Evolutionary conservation across 1,140 invertebrate genomes (phyloP).

Genomic region (Procambarus virginalis): DNA sequence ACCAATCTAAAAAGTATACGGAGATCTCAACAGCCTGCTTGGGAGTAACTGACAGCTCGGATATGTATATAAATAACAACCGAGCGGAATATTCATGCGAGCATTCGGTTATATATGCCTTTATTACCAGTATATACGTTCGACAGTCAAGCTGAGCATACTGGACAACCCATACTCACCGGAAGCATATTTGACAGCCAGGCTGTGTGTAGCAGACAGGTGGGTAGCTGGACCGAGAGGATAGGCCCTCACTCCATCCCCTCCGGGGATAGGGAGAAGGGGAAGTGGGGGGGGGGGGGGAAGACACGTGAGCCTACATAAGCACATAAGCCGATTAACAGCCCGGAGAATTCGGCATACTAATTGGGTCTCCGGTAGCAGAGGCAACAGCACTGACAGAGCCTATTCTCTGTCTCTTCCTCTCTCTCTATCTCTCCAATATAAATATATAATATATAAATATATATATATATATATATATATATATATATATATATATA

Average conservation of each 20-base stretch:
- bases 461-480: neutral
- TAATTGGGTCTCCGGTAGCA: slow-evolving; percentile 8
- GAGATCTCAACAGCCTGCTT: no score
- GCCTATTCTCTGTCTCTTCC: neutral
- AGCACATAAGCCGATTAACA: slow-evolving; percentile 33
- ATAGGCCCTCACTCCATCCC: no score
- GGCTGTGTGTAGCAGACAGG: slow-evolving; percentile 4
- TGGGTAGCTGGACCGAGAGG: neutral
- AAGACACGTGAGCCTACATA: neutral
- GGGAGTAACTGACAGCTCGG: no score
- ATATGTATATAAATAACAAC: no score
- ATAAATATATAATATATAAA: neutral
- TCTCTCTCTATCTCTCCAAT: slow-evolving; percentile 1
- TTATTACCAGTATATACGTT: no score
- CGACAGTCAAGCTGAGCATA: neutral
- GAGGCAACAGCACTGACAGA: neutral
- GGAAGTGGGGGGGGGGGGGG: neutral
- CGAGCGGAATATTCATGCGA: no score
- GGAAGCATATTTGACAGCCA: neutral
- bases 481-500: slow-evolving; percentile 5
- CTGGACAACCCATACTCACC: neutral
- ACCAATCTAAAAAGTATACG: no score
- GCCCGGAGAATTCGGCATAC: slow-evolving; percentile 27
- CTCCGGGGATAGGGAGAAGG: no score
- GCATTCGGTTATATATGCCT: no score